Evolutionary conservation across 2,888 invertebrate species (phyloP), one percentile per base, ranked within the genome.

Genomic region (Dynastes hyllus): DNA sequence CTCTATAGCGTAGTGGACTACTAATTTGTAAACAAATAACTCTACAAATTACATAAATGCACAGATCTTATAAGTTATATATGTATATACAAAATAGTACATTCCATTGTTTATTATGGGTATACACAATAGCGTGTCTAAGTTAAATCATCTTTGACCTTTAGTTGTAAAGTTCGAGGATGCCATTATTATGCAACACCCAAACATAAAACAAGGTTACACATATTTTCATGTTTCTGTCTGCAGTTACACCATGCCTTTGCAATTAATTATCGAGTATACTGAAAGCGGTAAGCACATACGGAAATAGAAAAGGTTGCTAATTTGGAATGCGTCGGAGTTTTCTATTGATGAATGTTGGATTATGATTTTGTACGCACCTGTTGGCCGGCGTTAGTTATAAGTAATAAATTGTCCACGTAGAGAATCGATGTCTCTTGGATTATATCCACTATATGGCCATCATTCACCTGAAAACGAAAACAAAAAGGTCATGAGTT

Each of bases 131-230:
- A 11, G 32, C 27, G 27, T 32, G 27, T 4, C 16, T 66, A 66
- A 13, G 16, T 55, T 55, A 55, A 55, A 16, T 13, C 13, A 37
- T 16, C 16, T 9, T 45, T 66, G 29, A 66, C 40, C 37, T 66
- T 66, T 66, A 66, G n/a, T 40, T 37, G n/a, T 8, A 66, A 66
- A 66, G 63, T 63, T 63, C 11, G 63, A 63, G 66, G 45, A 66
- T 45, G 16, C 6, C 40, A 29, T 27, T 8, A 66, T 66, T 66
- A 66, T 66, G 45, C 29, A 66, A 66, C 66, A 66, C 66, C 40
- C 37, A 66, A 66, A 37, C 40, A 40, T 16, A 13, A 40, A 40
- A 45, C 66, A 66, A 66, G 63, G 63, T 63, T 37, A n/a, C 63
- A 45, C 16, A 22, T 45, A 22, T 6, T 66, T 66, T 22, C 22